A percentile compares a stretch with the other conserved stretches of the same genome.
Conservation (phyloP, 1,140 invertebrate species). For the Lasioglossum albipes region DNA sequence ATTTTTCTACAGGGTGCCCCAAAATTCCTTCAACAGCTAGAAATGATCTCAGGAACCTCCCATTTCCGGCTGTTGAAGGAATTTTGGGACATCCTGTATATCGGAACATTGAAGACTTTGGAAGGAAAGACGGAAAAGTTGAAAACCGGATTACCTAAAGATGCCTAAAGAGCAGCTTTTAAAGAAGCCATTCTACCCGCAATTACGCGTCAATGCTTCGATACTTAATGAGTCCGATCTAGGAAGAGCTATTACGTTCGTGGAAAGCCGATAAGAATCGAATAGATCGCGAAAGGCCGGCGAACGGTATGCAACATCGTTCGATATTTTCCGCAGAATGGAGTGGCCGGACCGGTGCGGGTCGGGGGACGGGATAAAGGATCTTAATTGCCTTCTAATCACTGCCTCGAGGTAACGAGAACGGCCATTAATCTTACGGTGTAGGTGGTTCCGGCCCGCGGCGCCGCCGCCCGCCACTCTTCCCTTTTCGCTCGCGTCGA, state of each 20-base stretch:
- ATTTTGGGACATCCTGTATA: too few species aligned
- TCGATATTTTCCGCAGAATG: constrained; percentile 24
- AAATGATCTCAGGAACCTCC: too few species aligned
- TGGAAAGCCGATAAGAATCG: not conserved
- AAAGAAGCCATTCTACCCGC: not conserved
- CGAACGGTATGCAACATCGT: constrained; percentile 1
- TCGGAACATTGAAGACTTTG: too few species aligned
- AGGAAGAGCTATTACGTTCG: not conserved
- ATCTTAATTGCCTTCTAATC: constrained; percentile 56
- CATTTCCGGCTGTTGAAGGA: too few species aligned
- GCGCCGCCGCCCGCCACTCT: constrained; percentile 10
- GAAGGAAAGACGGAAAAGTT: too few species aligned
- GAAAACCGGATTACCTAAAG: too few species aligned
- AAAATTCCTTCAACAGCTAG: too few species aligned
- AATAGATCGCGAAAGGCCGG: not conserved
- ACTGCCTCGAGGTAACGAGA: constrained; percentile 41
- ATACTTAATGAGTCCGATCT: not conserved
- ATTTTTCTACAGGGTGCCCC: too few species aligned
- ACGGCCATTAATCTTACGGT: constrained; percentile 44
- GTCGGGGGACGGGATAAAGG: constrained; percentile 27
- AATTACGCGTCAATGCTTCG: not conserved
- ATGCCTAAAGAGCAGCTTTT: not conserved
- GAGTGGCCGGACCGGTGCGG: not conserved
- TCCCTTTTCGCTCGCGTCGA: constrained; percentile 3
- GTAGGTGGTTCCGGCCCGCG: constrained; percentile 9